These are phyloP conservation scores for Sericinus montela DNA, from an alignment of 2,888 invertebrate species.

Conservation along the genomic window DNA sequence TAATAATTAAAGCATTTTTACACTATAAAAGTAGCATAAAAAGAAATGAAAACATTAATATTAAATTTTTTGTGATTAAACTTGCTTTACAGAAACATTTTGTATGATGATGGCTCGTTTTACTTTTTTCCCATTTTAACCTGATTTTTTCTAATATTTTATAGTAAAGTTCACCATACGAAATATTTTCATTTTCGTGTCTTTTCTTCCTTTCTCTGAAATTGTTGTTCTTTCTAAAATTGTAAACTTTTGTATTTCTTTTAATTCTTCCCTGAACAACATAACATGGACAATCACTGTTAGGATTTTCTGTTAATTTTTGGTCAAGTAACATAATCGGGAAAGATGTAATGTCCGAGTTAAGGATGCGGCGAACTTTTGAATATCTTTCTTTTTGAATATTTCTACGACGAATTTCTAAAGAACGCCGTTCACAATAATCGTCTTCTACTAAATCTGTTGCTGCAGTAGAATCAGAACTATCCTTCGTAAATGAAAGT, in stretches of 20 bases:
- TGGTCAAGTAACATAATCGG: background rate
- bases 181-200: slow-evolving; percentile 21
- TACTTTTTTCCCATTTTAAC: slow-evolving; percentile 26
- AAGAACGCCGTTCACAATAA: slow-evolving; percentile 61
- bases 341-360: background rate
- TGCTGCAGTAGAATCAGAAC: slow-evolving; percentile 8
- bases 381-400: slow-evolving; percentile 24
- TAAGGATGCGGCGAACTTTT: slow-evolving; percentile 2
- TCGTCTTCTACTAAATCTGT: slow-evolving; percentile 47
- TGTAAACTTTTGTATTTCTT: slow-evolving; percentile 3
- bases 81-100: slow-evolving; percentile 20
- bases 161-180: slow-evolving; percentile 41
- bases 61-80: background rate
- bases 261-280: slow-evolving; percentile 4
- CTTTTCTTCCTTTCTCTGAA: slow-evolving; percentile 12
- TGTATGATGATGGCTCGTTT: slow-evolving; percentile 13
- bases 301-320: background rate
- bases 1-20: background rate
- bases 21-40: background rate
- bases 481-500: slow-evolving; percentile 34
- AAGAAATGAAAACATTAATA: background rate
- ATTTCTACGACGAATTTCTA: slow-evolving; percentile 46
- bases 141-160: slow-evolving; percentile 36
- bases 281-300: slow-evolving; percentile 14
- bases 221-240: slow-evolving; percentile 14